Evolutionary conservation across 2,888 invertebrate genomes (phyloP).

Genomic region (Aphidius colemani): DNA sequence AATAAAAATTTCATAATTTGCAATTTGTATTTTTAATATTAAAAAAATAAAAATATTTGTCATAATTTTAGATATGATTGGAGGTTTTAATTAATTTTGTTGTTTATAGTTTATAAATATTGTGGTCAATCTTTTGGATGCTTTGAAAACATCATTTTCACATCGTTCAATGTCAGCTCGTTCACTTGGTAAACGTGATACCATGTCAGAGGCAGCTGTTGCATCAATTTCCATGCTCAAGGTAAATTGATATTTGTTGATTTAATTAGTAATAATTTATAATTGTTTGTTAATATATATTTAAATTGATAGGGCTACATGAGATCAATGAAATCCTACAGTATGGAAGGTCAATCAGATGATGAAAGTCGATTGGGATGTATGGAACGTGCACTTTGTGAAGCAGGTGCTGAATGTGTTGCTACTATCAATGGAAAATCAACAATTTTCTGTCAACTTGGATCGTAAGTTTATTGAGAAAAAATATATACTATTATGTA

Average conservation of each 20-base stretch:
- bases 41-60: slow-evolving; percentile 10
- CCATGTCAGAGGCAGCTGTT: slow-evolving; percentile 86
- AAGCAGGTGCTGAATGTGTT: slow-evolving; percentile 86
- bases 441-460: slow-evolving; percentile 88
- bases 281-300: background rate
- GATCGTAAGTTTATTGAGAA: slow-evolving; percentile 74
- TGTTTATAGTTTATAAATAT: slow-evolving; percentile 83
- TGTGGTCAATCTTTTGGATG: slow-evolving; percentile 87
- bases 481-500: background rate
- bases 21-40: slow-evolving; percentile 21
- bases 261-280: slow-evolving; percentile 1
- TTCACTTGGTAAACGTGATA: slow-evolving; percentile 83
- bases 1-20: slow-evolving; percentile 9
- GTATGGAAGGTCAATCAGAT: slow-evolving; percentile 69
- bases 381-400: slow-evolving; percentile 70
- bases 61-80: background rate
- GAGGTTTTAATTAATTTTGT: slow-evolving; percentile 16
- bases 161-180: slow-evolving; percentile 86
- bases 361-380: slow-evolving; percentile 86
- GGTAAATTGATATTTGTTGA: slow-evolving; percentile 47
- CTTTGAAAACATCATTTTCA: slow-evolving; percentile 89
- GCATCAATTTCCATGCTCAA: slow-evolving; percentile 88
- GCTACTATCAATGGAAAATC: slow-evolving; percentile 72
- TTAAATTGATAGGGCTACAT: slow-evolving; percentile 71
- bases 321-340: slow-evolving; percentile 67